Evolutionary conservation across 2,888 invertebrate species (phyloP).

Genomic region (Pyrochroa serraticornis): DNA sequence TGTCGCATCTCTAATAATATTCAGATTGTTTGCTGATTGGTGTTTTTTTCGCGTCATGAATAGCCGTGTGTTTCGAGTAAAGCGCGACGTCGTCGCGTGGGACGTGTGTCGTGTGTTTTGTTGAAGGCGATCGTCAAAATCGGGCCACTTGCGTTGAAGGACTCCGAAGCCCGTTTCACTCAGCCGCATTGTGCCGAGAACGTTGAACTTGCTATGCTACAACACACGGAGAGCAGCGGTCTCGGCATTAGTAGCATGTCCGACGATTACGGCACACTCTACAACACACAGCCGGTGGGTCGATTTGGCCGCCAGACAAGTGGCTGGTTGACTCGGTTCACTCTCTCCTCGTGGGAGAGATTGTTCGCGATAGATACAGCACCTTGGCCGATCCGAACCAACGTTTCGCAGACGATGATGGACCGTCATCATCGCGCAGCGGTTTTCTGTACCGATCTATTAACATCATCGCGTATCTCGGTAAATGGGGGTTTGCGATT

Average conservation of each 20-base stretch:
- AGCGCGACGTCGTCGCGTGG: constrained; percentile 25
- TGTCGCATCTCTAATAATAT: not conserved
- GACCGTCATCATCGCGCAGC: constrained; percentile 3
- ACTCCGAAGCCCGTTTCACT: constrained; percentile 47
- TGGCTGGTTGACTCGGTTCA: constrained; percentile 23
- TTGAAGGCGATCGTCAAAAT: constrained; percentile 38
- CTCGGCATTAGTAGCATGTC: constrained; percentile 29
- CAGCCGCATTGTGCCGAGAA: constrained; percentile 52
- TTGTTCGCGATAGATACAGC: constrained; percentile 35
- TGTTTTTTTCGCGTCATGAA: constrained; percentile 19
- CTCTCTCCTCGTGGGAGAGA: constrained; percentile 8
- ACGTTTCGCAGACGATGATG: constrained; percentile 26
- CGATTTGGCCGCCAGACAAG: constrained; percentile 35
- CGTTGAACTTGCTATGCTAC: constrained; percentile 49
- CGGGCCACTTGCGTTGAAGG: constrained; percentile 44
- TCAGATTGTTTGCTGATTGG: not conserved
- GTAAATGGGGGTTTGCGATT: constrained; percentile 9
- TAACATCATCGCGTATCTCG: not conserved
- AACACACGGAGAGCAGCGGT: constrained; percentile 16
- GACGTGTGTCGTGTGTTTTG: constrained; percentile 23
- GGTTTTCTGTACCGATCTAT: constrained; percentile 3
- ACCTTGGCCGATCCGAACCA: constrained; percentile 22
- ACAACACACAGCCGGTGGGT: constrained; percentile 34
- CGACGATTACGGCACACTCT: constrained; percentile 39
- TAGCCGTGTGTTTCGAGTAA: not conserved